Percentiles rank a stretch among this genome's conserved stretches.
Conservation (phyloP, 1,140 invertebrate species). For the Telenomus remus region DNA sequence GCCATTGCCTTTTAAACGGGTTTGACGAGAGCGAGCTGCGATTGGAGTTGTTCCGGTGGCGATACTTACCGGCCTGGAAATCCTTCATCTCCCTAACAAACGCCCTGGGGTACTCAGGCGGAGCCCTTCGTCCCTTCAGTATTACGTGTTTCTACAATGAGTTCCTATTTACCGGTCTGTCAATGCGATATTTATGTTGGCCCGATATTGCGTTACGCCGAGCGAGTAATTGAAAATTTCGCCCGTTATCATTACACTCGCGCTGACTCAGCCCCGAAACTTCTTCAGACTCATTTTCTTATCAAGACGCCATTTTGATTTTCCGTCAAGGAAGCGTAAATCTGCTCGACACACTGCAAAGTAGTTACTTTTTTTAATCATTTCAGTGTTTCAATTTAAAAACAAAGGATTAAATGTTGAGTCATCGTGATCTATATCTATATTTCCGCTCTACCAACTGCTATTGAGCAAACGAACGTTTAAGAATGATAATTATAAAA, state of each 20-base stretch:
- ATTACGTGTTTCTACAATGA: slow-evolving; percentile 69
- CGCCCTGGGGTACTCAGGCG: slow-evolving; percentile 59
- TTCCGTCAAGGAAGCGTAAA: too few species aligned
- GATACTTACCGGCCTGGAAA: slow-evolving; percentile 57
- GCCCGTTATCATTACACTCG: slow-evolving; percentile 53
- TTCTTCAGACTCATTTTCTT: neutral
- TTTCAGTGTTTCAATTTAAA: too few species aligned
- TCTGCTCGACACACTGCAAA: too few species aligned
- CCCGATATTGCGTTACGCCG: slow-evolving; percentile 68
- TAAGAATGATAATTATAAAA: too few species aligned
- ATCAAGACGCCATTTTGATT: slow-evolving; percentile 4
- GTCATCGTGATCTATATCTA: too few species aligned
- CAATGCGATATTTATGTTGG: slow-evolving; percentile 73
- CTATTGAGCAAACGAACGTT: too few species aligned
- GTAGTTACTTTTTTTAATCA: too few species aligned
- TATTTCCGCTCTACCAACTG: too few species aligned
- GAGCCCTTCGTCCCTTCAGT: slow-evolving; percentile 50
- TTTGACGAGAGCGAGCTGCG: slow-evolving; percentile 42
- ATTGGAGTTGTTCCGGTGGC: slow-evolving; percentile 59
- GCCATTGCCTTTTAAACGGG: slow-evolving; percentile 52
- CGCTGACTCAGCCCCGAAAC: slow-evolving; percentile 57
- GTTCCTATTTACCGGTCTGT: slow-evolving; percentile 71
- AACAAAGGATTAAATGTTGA: too few species aligned
- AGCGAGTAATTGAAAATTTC: slow-evolving; percentile 74
- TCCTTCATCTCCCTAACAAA: slow-evolving; percentile 59